Evolutionary conservation across 2,797 vertebrate genomes (phyloP).

Genomic region (Pipistrellus kuhlii): DNA sequence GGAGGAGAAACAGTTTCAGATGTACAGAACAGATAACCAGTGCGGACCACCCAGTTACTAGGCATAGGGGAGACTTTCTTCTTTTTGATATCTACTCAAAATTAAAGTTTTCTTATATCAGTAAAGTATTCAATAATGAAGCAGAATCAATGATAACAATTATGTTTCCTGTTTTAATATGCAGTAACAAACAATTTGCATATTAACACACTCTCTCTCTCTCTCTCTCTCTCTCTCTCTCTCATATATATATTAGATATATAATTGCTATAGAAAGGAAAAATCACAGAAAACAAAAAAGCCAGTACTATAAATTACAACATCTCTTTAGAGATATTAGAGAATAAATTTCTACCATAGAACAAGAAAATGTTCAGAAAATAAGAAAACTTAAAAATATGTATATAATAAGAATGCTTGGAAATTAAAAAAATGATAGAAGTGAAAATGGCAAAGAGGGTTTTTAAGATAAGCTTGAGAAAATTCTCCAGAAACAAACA

Average conservation of each 20-base stretch:
- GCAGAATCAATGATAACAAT: not conserved
- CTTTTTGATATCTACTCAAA: not conserved
- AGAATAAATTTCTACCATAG: not conserved
- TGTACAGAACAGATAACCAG: not conserved
- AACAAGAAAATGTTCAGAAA: not conserved
- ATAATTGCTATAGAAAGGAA: not conserved
- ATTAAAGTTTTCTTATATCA: not conserved
- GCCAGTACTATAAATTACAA: not conserved
- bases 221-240: no score
- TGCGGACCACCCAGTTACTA: not conserved
- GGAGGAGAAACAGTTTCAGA: not conserved
- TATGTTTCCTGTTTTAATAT: conserved; percentile 4
- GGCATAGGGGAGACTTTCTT: not conserved
- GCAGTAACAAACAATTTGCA: no score
- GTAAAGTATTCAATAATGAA: not conserved
- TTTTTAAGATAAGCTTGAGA: not conserved
- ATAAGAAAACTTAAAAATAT: not conserved
- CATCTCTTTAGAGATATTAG: not conserved
- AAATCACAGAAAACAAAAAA: conserved; percentile 7
- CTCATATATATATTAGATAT: no score
- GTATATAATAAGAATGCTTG: not conserved
- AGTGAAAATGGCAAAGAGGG: not conserved
- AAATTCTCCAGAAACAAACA: not conserved
- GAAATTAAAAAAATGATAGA: not conserved
- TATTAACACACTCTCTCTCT: no score